Evolutionary conservation across 2,888 invertebrate genomes (phyloP), one percentile per base, ranked within the genome.

Genomic region (Acheta domesticus): DNA sequence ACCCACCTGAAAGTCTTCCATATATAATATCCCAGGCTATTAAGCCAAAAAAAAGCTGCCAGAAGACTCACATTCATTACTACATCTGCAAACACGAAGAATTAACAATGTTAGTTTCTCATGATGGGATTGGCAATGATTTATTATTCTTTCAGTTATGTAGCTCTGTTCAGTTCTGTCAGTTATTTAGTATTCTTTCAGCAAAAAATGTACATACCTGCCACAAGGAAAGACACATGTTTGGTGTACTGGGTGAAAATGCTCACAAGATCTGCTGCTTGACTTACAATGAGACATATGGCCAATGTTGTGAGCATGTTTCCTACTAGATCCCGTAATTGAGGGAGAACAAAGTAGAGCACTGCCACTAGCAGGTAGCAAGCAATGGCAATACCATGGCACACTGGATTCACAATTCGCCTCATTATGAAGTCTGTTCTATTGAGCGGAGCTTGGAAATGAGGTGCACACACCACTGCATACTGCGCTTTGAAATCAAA

Each of bases 31-130:
- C 95, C 95, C 82, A 94, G 90, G 85, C 94, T 94, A 83, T 94
- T 95, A 4, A 96, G 87, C 96, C 96, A 96, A 85, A 95, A 94
- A 87, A 95, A 95, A 78, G 94, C 93, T 50, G 93, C 94, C 82
- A 95, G 85, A 79, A 95, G 87, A 84, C 94, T 93, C 79, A 94
- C 89, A 84, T 94, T 94, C 83, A 93, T 89, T 83, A 94, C 89
- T 11, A 92, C 91, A 88, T 95, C 95, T 94, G 89, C 82, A 91
- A 91, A 75, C 12, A n/a, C 12, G 48, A 5, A 62, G 36, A 36
- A 8, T 36, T 36, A 8, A 36, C 36, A 5, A 36, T 1, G 8
- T 36, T 36, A 36, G 36, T 36, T 36, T 62, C 4, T 19, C 14
- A 62, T 62, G 11, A 73, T 12, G 0, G 23, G 16, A 77, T 49